Conservation (phyloP, 2,797 vertebrate genomes). For the Chaetophractus vellerosus region DNA sequence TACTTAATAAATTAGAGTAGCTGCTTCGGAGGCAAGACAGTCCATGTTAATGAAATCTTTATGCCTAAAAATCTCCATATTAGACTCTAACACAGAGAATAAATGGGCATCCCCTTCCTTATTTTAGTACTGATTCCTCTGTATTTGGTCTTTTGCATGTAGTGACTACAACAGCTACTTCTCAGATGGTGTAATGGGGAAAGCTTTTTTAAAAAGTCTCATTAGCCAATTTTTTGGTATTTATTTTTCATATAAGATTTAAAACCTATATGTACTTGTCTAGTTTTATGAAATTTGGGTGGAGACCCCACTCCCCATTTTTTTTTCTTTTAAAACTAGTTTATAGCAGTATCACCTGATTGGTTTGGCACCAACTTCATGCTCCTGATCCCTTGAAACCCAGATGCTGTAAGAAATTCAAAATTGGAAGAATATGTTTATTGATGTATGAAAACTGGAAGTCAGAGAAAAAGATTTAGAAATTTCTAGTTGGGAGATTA, state of each 20-base stretch:
- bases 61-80: not conserved
- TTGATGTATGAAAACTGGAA: not conserved
- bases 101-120: not conserved
- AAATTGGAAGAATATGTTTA: not conserved
- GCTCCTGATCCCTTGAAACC: not conserved
- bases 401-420: conserved; percentile 28
- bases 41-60: conserved; percentile 22
- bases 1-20: conserved; percentile 44
- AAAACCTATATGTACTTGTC: not conserved
- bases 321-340: not conserved
- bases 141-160: not conserved
- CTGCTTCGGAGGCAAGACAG: not conserved
- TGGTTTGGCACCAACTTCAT: not conserved
- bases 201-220: not conserved
- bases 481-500: conserved; percentile 13
- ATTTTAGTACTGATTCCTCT: not conserved
- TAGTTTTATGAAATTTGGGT: not conserved
- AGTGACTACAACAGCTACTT: not conserved
- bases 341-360: not conserved
- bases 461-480: not conserved
- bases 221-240: not conserved
- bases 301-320: not conserved
- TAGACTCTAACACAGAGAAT: conserved; percentile 10
- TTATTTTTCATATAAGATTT: conserved; percentile 12
- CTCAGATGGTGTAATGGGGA: not conserved